Evolutionary conservation across 2,888 invertebrate genomes (phyloP), one percentile per base, ranked within the genome.

Genomic region (Ctena decussata): DNA sequence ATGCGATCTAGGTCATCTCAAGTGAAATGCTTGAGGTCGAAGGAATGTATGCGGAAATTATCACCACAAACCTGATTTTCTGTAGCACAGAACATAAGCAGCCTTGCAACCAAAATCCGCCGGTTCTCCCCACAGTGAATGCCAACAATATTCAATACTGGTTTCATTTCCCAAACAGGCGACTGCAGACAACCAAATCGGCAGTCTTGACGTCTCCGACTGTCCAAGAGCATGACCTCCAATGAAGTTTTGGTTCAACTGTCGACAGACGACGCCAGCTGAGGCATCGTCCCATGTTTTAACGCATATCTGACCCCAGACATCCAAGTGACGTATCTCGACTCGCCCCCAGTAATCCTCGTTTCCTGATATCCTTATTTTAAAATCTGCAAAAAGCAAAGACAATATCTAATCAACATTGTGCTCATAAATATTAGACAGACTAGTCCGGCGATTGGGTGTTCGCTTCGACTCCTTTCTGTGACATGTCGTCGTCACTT

Each of bases 271-370:
- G 0, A 98, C 97, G 91, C 97, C 96, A 0, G 97, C 97, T 90
- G 97, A 97, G 18, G 96, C 96, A 85, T 97, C 95, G 24, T 97
- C 97, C 94, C 98, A 98, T 91, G 97, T 97, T 90, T 97, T 97
- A 92, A 97, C 97, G 94, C 98, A 98, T 6, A 98, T 96, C 85
- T 97, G 97, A 0, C 98, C 98, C 97, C 97, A 97, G 84, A 96
- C 96, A 0, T 97, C 97, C 83, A 95, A 94, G 97, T 97, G 97
- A 95, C 97, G 97, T 1, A 98, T 97, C 96, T 97, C 97, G 3
- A 98, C 96, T 11, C 92, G 86, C n/a, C 94, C 94, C 78, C 91
- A 90, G 32, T 90, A 79, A 27, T 73, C 80, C 2, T 82, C 86
- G 1, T 90, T 91, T 18, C 85, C 91, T n/a, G 77, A 78, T 76